Percentiles rank a stretch among this genome's conserved stretches.
Evolutionary conservation across 2,797 vertebrate genomes (phyloP).

Genomic region (Sebastes baramenuke): DNA sequence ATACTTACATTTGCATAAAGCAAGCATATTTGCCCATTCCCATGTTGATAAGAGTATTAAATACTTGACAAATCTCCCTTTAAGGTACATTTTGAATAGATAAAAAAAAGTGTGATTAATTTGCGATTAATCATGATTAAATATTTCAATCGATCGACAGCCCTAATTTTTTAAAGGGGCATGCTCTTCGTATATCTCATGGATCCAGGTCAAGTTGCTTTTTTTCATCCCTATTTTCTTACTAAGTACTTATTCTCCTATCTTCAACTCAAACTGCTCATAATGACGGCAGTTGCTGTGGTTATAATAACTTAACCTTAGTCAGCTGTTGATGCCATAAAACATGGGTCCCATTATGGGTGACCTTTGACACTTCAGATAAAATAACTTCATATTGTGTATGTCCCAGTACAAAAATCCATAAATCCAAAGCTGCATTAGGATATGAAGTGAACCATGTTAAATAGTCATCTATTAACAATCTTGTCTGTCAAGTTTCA

Average conservation of each 20-base stretch:
- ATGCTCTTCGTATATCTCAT: too few species aligned
- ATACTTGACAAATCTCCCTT: too few species aligned
- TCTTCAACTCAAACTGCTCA: neutral
- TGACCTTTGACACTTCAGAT: neutral
- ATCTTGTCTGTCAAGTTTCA: neutral
- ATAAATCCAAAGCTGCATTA: neutral
- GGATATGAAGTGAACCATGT: neutral
- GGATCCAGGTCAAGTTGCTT: too few species aligned
- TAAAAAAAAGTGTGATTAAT: too few species aligned
- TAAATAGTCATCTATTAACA: neutral
- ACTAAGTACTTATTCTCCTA: neutral
- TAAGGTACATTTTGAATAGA: too few species aligned
- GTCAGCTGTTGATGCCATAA: neutral
- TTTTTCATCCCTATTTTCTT: neutral
- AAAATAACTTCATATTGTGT: neutral
- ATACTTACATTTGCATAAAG: too few species aligned
- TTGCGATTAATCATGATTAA: fast-evolving
- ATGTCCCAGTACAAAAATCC: neutral
- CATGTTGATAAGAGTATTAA: too few species aligned
- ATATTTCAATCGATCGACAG: too few species aligned
- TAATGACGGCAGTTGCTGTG: neutral
- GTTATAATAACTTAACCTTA: neutral
- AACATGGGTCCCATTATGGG: neutral
- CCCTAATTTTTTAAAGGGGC: too few species aligned
- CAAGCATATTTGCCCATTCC: too few species aligned